phyloP scores from a whole-genome alignment of 2,797 vertebrate species.

The Peromyscus eremicus region DNA sequence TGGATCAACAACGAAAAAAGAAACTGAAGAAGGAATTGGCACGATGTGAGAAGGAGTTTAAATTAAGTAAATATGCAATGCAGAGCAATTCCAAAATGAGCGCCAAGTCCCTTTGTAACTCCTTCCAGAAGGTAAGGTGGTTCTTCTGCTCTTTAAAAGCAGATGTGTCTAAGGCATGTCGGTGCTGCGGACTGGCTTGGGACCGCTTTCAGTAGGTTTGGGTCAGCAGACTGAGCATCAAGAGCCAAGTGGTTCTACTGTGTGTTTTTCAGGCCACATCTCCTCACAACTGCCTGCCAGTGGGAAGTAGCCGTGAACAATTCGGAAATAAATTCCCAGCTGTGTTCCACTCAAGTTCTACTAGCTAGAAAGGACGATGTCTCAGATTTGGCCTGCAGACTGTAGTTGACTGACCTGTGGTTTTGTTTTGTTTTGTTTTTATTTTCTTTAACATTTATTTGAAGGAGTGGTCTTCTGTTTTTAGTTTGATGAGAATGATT shows the following conservation, averaged over 20 bases:
- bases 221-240: not conserved
- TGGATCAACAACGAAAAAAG: constrained; percentile 93
- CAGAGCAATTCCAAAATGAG: constrained; percentile 85
- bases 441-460: not conserved
- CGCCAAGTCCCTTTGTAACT: constrained; percentile 83
- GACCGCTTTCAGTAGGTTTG: not conserved
- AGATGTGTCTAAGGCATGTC: constrained; percentile 28
- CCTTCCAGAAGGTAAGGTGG: constrained; percentile 88
- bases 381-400: not conserved
- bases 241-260: constrained; percentile 10
- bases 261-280: not conserved
- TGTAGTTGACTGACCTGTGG: not conserved
- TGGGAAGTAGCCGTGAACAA: not conserved
- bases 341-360: not conserved
- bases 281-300: not conserved
- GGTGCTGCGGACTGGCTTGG: not conserved
- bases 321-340: not conserved
- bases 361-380: not conserved
- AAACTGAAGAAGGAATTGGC: constrained; percentile 89
- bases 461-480: not conserved
- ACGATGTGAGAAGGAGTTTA: constrained; percentile 85
- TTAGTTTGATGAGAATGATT: not conserved
- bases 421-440: not conserved
- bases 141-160: constrained; percentile 54
- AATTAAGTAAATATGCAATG: constrained; percentile 85